Conservation (phyloP, 2,888 invertebrate species). For the Hemicrepidius hirtus region DNA sequence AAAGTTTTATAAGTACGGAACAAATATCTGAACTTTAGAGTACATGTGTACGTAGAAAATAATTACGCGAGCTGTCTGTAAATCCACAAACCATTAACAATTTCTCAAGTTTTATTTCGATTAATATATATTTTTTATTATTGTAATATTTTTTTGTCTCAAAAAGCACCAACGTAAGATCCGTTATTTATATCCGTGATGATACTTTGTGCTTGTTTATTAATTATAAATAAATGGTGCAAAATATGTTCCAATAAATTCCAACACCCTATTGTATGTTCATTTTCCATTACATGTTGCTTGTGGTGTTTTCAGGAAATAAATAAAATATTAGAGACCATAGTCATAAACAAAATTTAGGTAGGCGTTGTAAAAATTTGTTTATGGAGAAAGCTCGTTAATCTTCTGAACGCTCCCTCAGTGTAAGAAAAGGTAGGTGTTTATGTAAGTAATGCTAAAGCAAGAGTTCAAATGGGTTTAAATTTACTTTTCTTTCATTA, state of each 20-base stretch:
- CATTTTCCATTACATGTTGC: not conserved
- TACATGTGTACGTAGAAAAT: too few species aligned
- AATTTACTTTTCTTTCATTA: not conserved
- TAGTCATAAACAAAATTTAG: constrained; percentile 17
- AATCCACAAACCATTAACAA: too few species aligned
- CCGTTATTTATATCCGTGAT: too few species aligned
- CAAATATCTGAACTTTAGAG: too few species aligned
- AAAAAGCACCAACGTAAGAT: too few species aligned
- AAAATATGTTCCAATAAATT: not conserved
- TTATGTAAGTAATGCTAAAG: not conserved
- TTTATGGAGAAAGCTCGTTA: constrained; percentile 12
- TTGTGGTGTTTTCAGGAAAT: not conserved
- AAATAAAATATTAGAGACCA: constrained; percentile 1
- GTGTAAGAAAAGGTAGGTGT: not conserved
- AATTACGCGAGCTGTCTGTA: too few species aligned
- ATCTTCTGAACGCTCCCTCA: not conserved
- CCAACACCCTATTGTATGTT: not conserved
- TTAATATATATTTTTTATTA: too few species aligned
- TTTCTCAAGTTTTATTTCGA: too few species aligned
- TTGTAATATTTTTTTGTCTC: too few species aligned
- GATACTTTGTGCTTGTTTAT: too few species aligned
- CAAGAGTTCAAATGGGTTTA: not conserved
- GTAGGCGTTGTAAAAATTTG: constrained; percentile 11
- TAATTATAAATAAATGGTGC: too few species aligned
- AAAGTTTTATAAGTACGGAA: too few species aligned